Conservation (phyloP, 2,113 vertebrate species). For the Psettodes erumei region DNA sequence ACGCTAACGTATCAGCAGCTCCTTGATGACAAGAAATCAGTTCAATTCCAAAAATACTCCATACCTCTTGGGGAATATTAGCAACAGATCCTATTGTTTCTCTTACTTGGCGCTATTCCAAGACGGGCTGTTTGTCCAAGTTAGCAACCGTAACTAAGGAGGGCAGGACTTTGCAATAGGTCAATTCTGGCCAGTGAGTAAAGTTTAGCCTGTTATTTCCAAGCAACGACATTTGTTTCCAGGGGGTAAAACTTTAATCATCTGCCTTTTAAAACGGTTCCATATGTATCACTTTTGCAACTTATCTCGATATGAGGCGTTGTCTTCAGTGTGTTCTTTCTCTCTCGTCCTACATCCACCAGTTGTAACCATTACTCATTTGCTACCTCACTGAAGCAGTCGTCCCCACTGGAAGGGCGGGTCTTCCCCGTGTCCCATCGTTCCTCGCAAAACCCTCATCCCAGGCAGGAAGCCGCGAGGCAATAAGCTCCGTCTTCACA, state of each 20-base stretch:
- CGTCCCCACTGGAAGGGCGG: slow-evolving; percentile 78
- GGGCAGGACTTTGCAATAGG: slow-evolving; percentile 20
- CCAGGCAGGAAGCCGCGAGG: slow-evolving; percentile 86
- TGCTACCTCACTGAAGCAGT: slow-evolving; percentile 82
- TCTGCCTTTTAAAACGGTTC: slow-evolving; percentile 25
- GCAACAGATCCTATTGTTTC: slow-evolving; percentile 74
- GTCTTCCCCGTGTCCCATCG: slow-evolving; percentile 82
- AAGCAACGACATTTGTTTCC: slow-evolving; percentile 19
- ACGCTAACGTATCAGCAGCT: slow-evolving; percentile 8
- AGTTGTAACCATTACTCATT: slow-evolving; percentile 73
- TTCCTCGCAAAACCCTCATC: slow-evolving; percentile 77
- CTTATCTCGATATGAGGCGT: slow-evolving; percentile 27
- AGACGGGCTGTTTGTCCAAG: slow-evolving; percentile 59
- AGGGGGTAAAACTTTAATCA: slow-evolving; percentile 8
- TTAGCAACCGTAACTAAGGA: slow-evolving; percentile 63
- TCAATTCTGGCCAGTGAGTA: slow-evolving; percentile 1
- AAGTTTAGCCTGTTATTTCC: slow-evolving; percentile 41
- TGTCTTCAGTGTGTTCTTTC: slow-evolving; percentile 9
- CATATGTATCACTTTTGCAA: slow-evolving; percentile 5
- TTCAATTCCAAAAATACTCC: slow-evolving; percentile 63
- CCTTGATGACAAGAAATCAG: slow-evolving; percentile 48
- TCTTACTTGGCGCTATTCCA: slow-evolving; percentile 57
- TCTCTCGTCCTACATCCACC: slow-evolving; percentile 77
- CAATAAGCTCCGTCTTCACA: slow-evolving; percentile 89
- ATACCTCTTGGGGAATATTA: slow-evolving; percentile 64